A percentile compares a stretch with the other conserved stretches of the same genome.
These are phyloP conservation scores for Junco hyemalis DNA, from an alignment of 2,113 vertebrate species.

Conservation along the genomic window DNA sequence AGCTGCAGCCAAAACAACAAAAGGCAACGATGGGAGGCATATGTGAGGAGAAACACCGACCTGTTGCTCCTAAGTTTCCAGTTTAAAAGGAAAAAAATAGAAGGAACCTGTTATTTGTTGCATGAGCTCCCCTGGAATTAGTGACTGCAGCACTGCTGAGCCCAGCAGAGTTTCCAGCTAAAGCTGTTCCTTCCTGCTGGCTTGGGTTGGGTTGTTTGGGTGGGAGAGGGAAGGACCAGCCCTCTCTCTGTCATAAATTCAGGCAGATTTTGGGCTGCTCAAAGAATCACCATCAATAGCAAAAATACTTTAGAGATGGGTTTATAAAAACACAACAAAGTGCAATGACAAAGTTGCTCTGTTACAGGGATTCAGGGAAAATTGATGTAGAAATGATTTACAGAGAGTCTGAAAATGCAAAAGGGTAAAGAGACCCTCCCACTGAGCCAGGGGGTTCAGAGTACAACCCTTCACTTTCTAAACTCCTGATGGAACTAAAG, in stretches of 20 bases:
- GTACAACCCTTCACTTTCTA: neutral
- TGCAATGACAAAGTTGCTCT: neutral
- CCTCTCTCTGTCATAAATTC: neutral
- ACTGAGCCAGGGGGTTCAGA: neutral
- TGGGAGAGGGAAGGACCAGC: neutral
- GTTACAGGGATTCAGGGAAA: neutral
- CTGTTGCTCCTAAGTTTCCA: slow-evolving; percentile 50
- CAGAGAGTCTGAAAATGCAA: neutral
- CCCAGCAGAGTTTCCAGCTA: neutral
- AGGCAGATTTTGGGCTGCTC: neutral
- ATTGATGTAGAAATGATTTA: neutral
- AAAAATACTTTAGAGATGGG: neutral
- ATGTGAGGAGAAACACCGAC: slow-evolving; percentile 48
- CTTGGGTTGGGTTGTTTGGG: neutral
- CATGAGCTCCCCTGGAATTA: rapidly evolving
- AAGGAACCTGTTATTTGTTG: neutral
- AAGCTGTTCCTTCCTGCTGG: neutral
- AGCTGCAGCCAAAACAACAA: slow-evolving; percentile 58
- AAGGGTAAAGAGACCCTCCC: neutral
- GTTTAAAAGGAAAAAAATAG: neutral
- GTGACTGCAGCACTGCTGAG: neutral
- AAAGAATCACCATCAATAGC: neutral
- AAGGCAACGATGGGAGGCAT: slow-evolving; percentile 52
- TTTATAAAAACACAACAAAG: neutral
- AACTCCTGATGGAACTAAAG: neutral